Evolutionary conservation across 1,140 invertebrate genomes (phyloP).

Genomic region (Cherax destructor): DNA sequence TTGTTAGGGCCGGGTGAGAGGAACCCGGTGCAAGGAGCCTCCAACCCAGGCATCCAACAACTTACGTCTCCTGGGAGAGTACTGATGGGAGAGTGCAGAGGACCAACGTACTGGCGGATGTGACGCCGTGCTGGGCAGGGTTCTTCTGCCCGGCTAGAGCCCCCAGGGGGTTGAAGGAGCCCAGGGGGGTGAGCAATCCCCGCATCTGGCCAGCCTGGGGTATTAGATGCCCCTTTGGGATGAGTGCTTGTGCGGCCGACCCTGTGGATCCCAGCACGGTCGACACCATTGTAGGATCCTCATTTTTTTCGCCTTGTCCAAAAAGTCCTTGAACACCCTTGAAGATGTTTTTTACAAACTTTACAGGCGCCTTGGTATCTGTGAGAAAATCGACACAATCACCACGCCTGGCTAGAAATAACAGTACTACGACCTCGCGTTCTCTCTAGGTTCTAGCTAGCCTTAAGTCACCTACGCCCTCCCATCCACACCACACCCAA

Average conservation of each 20-base stretch:
- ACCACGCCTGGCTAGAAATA: slow-evolving; percentile 4
- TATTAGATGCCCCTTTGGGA: slow-evolving; percentile 50
- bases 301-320: slow-evolving; percentile 66
- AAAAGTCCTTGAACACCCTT: slow-evolving; percentile 71
- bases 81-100: slow-evolving; percentile 40
- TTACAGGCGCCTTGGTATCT: slow-evolving; percentile 70
- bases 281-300: slow-evolving; percentile 64
- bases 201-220: slow-evolving; percentile 39
- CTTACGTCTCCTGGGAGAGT: slow-evolving; percentile 14
- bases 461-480: slow-evolving; percentile 3
- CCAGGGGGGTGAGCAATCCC: slow-evolving; percentile 54
- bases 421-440: slow-evolving; percentile 31
- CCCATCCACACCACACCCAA: slow-evolving; percentile 4
- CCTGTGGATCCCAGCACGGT: slow-evolving; percentile 59
- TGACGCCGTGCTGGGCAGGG: slow-evolving; percentile 46
- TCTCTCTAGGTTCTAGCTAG: slow-evolving; percentile 17
- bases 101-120: slow-evolving; percentile 28
- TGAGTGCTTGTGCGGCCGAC: slow-evolving; percentile 49
- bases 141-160: slow-evolving; percentile 39
- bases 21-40: background rate
- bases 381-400: slow-evolving; percentile 64
- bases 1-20: slow-evolving; percentile 1
- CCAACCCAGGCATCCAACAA: background rate
- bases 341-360: slow-evolving; percentile 72
- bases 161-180: slow-evolving; percentile 55